Percentiles rank a stretch among this genome's conserved stretches.
phyloP scores from a whole-genome alignment of 92 coral and sea anemone species.

The Nematostella vectensis region DNA sequence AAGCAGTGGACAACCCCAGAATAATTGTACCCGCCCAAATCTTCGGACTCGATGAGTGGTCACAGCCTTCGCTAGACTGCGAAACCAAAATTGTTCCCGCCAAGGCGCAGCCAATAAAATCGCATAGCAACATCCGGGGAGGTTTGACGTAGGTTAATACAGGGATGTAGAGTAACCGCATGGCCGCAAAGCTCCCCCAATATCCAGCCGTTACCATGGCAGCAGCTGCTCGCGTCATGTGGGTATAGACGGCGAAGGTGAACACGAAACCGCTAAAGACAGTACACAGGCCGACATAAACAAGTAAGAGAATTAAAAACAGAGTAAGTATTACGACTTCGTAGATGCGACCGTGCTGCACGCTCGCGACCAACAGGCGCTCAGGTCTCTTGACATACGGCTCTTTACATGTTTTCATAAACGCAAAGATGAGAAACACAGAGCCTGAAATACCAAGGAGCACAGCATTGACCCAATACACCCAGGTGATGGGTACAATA shows the following conservation, averaged over 20 bases:
- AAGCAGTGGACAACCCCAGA: constrained; percentile 83
- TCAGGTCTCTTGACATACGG: constrained; percentile 28
- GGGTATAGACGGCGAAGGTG: constrained; percentile 44
- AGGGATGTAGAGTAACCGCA: constrained; percentile 68
- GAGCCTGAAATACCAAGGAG: constrained; percentile 53
- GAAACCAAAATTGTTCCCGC: constrained; percentile 64
- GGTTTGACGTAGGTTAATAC: constrained; percentile 54
- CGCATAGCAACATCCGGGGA: constrained; percentile 47
- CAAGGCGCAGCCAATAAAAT: constrained; percentile 51
- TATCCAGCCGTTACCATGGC: constrained; percentile 70
- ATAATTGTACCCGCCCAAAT: constrained; percentile 83
- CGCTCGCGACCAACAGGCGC: neutral
- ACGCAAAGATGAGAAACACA: constrained; percentile 43
- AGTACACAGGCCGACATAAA: constrained; percentile 79
- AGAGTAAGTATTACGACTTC: constrained; percentile 42
- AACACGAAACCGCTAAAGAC: constrained; percentile 85
- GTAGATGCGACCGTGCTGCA: constrained; percentile 34
- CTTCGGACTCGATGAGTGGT: constrained; percentile 18
- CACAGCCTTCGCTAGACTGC: constrained; percentile 45
- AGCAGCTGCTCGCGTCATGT: constrained; percentile 52
- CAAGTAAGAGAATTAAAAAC: constrained; percentile 60
- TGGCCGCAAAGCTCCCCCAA: constrained; percentile 94
- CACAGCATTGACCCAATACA: constrained; percentile 58
- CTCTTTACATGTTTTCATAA: constrained; percentile 30
- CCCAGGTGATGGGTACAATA: constrained; percentile 51